Percentiles rank a stretch among this genome's conserved stretches.
These are phyloP conservation scores for Anthopleura sola DNA, from an alignment of 64 coral and sea anemone genomes.

Conservation along the genomic window DNA sequence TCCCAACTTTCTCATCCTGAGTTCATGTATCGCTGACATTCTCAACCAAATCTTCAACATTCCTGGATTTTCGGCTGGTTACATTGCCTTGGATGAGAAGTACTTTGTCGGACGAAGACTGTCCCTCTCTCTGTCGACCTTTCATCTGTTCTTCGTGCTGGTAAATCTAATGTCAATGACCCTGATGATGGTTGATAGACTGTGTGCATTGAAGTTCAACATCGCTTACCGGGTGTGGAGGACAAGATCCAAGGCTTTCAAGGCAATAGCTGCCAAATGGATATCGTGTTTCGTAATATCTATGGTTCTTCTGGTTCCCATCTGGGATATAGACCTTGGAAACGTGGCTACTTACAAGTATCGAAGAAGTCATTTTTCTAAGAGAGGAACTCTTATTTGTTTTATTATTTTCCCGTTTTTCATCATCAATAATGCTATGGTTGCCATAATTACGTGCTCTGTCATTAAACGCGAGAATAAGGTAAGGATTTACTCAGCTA, in stretches of 20 bases:
- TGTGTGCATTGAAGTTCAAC: neutral
- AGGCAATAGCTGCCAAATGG: neutral
- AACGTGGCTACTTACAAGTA: neutral
- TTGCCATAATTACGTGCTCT: neutral
- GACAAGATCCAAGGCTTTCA: neutral
- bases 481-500: neutral
- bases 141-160: neutral
- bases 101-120: neutral
- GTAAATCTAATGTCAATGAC: neutral
- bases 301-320: neutral
- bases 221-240: neutral
- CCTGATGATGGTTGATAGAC: neutral
- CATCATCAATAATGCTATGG: neutral
- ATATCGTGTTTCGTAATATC: neutral
- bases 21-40: conserved; percentile 7
- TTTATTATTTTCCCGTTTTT: neutral
- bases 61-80: neutral
- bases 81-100: neutral
- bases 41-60: neutral
- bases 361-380: neutral
- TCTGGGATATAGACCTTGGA: conserved; percentile 11
- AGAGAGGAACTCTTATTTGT: neutral
- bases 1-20: neutral
- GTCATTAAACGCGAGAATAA: neutral
- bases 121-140: neutral